A percentile compares a stretch with the other conserved stretches of the same genome.
Evolutionary conservation across 2,113 vertebrate species (phyloP).

Genomic region (Halcyon malimbica): DNA sequence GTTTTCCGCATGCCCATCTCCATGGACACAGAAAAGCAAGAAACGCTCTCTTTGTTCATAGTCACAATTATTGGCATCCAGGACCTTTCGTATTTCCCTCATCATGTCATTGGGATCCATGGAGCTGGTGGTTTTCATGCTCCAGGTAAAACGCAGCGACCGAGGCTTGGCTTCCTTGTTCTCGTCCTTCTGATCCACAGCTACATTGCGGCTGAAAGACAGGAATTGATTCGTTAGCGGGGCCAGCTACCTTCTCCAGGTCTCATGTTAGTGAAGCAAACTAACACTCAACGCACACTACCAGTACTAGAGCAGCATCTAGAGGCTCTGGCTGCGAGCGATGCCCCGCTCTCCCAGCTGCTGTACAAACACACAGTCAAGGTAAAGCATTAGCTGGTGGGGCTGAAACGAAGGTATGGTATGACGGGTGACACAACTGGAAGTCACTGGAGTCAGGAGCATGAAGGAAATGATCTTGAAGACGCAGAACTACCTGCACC

Average conservation of each 20-base stretch:
- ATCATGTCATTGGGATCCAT: conserved; percentile 97
- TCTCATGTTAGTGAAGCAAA: neutral
- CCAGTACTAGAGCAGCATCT: neutral
- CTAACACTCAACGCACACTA: neutral
- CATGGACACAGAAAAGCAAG: conserved; percentile 95
- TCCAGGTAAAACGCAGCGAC: conserved; percentile 98
- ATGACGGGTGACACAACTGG: neutral
- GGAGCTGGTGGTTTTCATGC: conserved; percentile 99
- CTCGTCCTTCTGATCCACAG: conserved; percentile 95
- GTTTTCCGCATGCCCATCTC: conserved; percentile 90
- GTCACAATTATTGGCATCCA: conserved; percentile 97
- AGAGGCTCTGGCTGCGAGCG: neutral
- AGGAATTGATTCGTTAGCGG: neutral
- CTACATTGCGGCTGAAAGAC: conserved; percentile 92
- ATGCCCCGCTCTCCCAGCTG: neutral
- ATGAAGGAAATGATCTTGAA: neutral
- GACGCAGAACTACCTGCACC: neutral
- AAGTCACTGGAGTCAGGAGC: neutral
- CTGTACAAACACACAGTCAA: neutral
- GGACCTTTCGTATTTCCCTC: conserved; percentile 95
- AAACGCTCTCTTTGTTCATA: conserved; percentile 96
- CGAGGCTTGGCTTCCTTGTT: conserved; percentile 94
- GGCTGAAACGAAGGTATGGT: neutral
- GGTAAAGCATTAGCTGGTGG: neutral
- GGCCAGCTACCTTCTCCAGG: neutral